Evolutionary conservation across 2,113 vertebrate genomes (phyloP), one percentile per base, ranked within the genome.

Genomic region (Polypterus bichir): DNA sequence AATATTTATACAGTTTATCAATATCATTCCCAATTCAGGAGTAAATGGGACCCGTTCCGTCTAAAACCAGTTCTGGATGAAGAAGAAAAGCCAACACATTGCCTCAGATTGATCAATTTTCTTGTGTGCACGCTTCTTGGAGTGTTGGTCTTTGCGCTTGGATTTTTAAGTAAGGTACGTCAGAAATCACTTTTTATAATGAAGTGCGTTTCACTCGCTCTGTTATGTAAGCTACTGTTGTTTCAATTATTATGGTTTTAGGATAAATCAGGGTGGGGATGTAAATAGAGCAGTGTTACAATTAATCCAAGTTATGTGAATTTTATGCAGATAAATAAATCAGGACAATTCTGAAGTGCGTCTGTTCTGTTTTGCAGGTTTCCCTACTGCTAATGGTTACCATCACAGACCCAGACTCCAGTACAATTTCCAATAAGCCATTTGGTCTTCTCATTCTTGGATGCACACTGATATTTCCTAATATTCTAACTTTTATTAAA

Each of bases 111-210:
- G 0, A n/a, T 82, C 0, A 71, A 66, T 59, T 60, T 68, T 11
- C 7, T 81, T 4, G 7, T 46, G 10, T 62, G 79, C 7, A 54
- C 5, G 44, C 0, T 65, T 3, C 65, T 75, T 4, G 59, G 53
- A 4, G 0, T 77, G 4, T 5, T 72, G 3, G 77, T 80, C 11
- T 80, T 83, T 63, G 69, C 64, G 44, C 44, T 69, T 10, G 78
- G 77, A 0, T 5, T 82, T 0, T 74, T 81, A 2, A 84, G 81
- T 69, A 82, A 84, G 78, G 82, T 76, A 64, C 44, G 47, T 11
- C 57, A 44, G 54, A 6, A 7, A 51, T 51, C 9, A 51, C 5
- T 44, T 10, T 10, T 3, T 53, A 54, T 7, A 9, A 49, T 7
- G 8, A 3, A 10, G 9, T 49, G 4, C 6, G 47, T 4, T 45